Evolutionary conservation across 1,140 invertebrate genomes (phyloP).

Genomic region (Lordiphosa stackelbergi): DNA sequence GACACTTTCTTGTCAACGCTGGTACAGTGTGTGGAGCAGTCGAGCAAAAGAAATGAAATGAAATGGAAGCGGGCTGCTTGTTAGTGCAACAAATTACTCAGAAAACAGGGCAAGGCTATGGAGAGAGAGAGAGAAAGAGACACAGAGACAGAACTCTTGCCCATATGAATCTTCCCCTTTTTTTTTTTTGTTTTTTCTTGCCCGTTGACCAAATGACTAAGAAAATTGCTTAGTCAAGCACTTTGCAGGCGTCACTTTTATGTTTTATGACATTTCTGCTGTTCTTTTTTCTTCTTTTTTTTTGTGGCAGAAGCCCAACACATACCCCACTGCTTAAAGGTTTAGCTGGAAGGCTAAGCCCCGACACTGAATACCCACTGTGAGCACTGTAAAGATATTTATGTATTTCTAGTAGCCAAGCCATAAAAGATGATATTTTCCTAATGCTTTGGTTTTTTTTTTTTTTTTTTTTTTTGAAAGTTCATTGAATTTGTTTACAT

Average conservation of each 20-base stretch:
- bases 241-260: conserved; percentile 64
- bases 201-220: conserved; percentile 56
- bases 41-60: conserved; percentile 46
- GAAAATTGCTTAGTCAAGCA: conserved; percentile 65
- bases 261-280: conserved; percentile 57
- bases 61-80: conserved; percentile 58
- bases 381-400: too few species aligned
- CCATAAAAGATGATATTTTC: background rate
- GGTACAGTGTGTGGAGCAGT: background rate
- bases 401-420: too few species aligned
- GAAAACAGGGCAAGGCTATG: conserved; percentile 27
- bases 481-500: too few species aligned
- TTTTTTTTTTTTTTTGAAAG: too few species aligned
- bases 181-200: background rate
- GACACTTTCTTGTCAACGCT: background rate
- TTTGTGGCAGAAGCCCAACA: conserved; percentile 4
- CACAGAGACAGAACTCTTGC: background rate
- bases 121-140: conserved; percentile 8
- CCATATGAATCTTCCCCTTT: conserved; percentile 18
- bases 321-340: background rate
- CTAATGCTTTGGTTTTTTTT: background rate
- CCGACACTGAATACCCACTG: too few species aligned
- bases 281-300: background rate
- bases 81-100: conserved; percentile 67
- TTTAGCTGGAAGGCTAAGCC: too few species aligned